phyloP scores from a whole-genome alignment of 1,140 invertebrate species.

The Drosophila varians region DNA sequence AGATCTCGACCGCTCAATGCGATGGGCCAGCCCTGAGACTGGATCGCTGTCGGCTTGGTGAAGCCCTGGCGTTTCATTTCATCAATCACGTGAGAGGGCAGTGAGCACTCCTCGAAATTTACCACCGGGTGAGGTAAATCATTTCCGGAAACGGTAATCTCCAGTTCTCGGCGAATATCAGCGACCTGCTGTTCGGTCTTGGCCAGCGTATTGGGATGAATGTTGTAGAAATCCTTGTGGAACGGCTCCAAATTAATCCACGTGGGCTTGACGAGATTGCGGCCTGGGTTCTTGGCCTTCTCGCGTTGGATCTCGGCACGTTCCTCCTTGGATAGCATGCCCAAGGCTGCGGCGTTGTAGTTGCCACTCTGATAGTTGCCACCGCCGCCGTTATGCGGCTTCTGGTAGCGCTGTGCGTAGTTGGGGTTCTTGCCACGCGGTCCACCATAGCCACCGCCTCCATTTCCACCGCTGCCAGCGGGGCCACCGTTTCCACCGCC shows the following conservation, averaged over 20 bases:
- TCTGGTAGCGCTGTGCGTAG: slow-evolving; percentile 73
- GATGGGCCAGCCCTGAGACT: slow-evolving; percentile 96
- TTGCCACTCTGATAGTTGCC: slow-evolving; percentile 72
- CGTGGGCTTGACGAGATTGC: slow-evolving; percentile 90
- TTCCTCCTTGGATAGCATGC: slow-evolving; percentile 79
- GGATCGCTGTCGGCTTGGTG: slow-evolving; percentile 93
- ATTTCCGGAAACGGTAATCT: slow-evolving; percentile 94
- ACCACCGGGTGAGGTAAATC: slow-evolving; percentile 93
- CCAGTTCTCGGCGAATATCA: slow-evolving; percentile 88
- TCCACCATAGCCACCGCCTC: slow-evolving; percentile 63
- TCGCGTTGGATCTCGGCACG: slow-evolving; percentile 86
- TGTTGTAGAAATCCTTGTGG: slow-evolving; percentile 96
- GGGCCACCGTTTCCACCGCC: slow-evolving; percentile 50
- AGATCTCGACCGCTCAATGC: slow-evolving; percentile 95
- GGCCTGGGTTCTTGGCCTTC: slow-evolving; percentile 90
- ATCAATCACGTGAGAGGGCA: slow-evolving; percentile 92
- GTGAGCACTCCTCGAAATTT: slow-evolving; percentile 94
- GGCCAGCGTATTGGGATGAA: slow-evolving; percentile 90
- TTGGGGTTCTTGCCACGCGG: slow-evolving; percentile 72
- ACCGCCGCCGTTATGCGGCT: slow-evolving; percentile 65
- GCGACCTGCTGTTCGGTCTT: slow-evolving; percentile 90
- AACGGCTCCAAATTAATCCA: slow-evolving; percentile 95
- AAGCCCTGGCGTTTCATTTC: slow-evolving; percentile 93
- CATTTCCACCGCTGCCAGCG: slow-evolving; percentile 38
- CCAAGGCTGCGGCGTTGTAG: slow-evolving; percentile 66